Conservation (phyloP, 2,797 vertebrate genomes). For the Parambassis ranga region DNA sequence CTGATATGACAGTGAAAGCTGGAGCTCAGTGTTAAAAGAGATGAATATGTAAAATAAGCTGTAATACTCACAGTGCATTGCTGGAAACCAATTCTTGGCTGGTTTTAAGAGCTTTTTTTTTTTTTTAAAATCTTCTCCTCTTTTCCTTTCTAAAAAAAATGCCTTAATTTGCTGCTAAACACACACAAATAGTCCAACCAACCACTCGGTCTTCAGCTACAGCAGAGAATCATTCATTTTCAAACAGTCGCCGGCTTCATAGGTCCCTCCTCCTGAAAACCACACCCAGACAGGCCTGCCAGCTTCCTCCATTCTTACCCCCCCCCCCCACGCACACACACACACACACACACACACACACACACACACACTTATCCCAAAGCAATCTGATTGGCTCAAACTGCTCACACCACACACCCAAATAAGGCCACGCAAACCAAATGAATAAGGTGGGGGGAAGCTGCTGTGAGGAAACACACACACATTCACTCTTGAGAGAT, state of each 20-base stretch:
- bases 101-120: background rate
- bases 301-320: constrained; percentile 21
- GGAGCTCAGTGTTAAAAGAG: background rate
- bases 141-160: background rate
- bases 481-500: constrained; percentile 5
- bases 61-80: constrained; percentile 79
- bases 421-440: constrained; percentile 67
- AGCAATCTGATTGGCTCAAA: constrained; percentile 69
- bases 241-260: constrained; percentile 65
- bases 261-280: constrained; percentile 57
- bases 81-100: background rate
- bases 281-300: constrained; percentile 49
- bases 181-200: background rate
- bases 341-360: too few relatives aligned
- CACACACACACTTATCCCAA: too few relatives aligned
- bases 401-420: constrained; percentile 82
- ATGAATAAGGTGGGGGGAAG: constrained; percentile 30
- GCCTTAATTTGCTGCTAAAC: constrained; percentile 8
- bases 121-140: background rate
- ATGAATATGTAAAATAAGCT: background rate
- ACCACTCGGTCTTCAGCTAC: constrained; percentile 40
- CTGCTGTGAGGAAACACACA: background rate
- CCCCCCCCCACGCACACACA: too few relatives aligned
- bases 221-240: constrained; percentile 75
- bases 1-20: background rate